phyloP scores from a whole-genome alignment of 2,113 vertebrate genomes.

The Gila orcuttii region DNA sequence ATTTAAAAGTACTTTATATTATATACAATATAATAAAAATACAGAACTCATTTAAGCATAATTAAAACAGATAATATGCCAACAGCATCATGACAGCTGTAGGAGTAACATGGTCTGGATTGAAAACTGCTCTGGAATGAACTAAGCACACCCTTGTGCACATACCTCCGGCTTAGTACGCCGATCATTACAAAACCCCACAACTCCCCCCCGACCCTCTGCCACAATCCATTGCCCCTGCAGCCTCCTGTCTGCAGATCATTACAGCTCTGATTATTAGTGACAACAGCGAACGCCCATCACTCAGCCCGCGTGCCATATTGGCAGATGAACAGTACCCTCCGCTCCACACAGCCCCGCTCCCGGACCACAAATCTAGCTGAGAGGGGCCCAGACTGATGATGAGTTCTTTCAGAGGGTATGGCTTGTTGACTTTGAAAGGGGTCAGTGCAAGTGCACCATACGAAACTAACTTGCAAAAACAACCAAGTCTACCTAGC shows the following conservation, averaged over 20 bases:
- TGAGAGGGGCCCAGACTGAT: constrained; percentile 22
- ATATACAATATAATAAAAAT: background rate
- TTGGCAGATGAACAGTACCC: constrained; percentile 74
- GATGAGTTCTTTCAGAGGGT: constrained; percentile 32
- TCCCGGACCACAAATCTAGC: constrained; percentile 71
- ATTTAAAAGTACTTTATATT: no score
- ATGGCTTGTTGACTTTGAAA: constrained; percentile 37
- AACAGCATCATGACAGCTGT: background rate
- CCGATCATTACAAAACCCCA: constrained; percentile 32
- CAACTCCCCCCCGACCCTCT: constrained; percentile 22
- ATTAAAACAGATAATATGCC: background rate
- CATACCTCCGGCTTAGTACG: background rate
- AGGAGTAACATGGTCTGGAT: constrained; percentile 8
- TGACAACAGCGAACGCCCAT: constrained; percentile 76
- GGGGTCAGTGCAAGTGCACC: constrained; percentile 36
- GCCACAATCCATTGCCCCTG: constrained; percentile 62
- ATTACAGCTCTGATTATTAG: constrained; percentile 80
- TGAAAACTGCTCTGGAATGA: constrained; percentile 16
- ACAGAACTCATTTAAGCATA: background rate
- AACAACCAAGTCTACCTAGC: background rate
- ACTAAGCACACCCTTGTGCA: background rate
- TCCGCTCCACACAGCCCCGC: constrained; percentile 45
- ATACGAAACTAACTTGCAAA: constrained; percentile 20
- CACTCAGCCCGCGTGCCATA: constrained; percentile 73
- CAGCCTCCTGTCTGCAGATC: constrained; percentile 77